These are phyloP conservation scores for Reticulitermes lucifugus DNA, from an alignment of 2,888 invertebrate species.

Conservation along the genomic window DNA sequence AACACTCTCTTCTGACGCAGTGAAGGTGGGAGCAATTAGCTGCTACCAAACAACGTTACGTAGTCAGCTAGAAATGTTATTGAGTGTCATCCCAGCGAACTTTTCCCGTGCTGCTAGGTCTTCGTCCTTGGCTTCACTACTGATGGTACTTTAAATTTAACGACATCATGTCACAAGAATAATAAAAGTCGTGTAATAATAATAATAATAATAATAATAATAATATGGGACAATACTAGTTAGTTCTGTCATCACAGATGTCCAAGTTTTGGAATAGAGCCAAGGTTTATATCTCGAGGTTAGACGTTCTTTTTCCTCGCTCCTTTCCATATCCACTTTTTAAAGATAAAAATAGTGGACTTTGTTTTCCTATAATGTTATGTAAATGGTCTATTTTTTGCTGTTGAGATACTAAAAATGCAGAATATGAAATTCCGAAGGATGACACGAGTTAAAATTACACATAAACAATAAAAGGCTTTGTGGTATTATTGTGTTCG, in stretches of 20 bases:
- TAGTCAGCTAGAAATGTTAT: not conserved
- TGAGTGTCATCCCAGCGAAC: not conserved
- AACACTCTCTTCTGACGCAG: not conserved
- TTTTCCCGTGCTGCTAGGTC: not conserved
- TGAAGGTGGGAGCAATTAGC: not conserved
- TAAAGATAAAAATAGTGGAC: too few species aligned
- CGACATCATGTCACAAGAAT: not conserved
- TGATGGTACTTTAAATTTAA: not conserved
- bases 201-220: not conserved
- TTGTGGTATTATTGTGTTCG: too few species aligned
- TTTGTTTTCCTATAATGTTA: too few species aligned
- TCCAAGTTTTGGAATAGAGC: not conserved
- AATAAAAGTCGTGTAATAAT: not conserved
- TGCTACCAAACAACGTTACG: not conserved
- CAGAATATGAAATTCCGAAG: too few species aligned
- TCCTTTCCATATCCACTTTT: too few species aligned
- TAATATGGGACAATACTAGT: not conserved
- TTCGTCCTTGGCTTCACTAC: not conserved
- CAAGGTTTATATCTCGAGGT: not conserved
- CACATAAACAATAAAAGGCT: too few species aligned
- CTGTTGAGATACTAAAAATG: too few species aligned
- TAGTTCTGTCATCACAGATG: not conserved
- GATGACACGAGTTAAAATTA: too few species aligned
- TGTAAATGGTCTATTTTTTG: too few species aligned
- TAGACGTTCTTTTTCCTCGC: too few species aligned